A percentile compares a stretch with the other conserved stretches of the same genome.
These are phyloP conservation scores for Elaeidobius kamerunicus DNA, from an alignment of 2,888 invertebrate species.

Conservation along the genomic window DNA sequence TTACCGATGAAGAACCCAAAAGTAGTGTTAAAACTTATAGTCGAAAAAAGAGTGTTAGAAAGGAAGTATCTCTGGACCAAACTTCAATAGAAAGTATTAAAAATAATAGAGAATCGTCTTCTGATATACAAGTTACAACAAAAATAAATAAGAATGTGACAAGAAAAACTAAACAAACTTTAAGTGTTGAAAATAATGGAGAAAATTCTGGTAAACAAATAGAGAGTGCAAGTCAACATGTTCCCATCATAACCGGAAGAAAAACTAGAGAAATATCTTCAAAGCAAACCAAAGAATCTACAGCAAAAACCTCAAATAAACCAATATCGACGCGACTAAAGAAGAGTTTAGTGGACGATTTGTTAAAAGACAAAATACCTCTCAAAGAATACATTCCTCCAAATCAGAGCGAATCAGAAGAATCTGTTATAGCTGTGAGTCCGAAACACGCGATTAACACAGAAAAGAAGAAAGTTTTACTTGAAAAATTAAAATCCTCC, in stretches of 20 bases:
- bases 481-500: conserved; percentile 28
- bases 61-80: neutral
- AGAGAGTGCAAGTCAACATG: neutral
- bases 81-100: neutral
- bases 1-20: conserved; percentile 11
- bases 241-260: neutral
- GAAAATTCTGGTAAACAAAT: conserved; percentile 1
- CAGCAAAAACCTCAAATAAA: neutral
- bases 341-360: neutral
- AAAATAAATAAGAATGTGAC: too few relatives aligned
- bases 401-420: neutral
- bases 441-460: conserved; percentile 13
- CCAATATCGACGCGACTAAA: neutral
- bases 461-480: conserved; percentile 23
- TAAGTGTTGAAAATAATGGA: too few relatives aligned
- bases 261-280: conserved; percentile 5
- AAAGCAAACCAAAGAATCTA: conserved; percentile 11
- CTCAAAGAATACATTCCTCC: neutral
- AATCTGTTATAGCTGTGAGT: conserved; percentile 2
- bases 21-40: conserved; percentile 3
- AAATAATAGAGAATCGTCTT: neutral
- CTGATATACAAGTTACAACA: too few relatives aligned
- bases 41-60: conserved; percentile 4
- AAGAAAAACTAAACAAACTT: too few relatives aligned
- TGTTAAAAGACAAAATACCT: neutral